Conservation (phyloP, 1,140 invertebrate genomes). For the Drosophila mojavensis region DNA sequence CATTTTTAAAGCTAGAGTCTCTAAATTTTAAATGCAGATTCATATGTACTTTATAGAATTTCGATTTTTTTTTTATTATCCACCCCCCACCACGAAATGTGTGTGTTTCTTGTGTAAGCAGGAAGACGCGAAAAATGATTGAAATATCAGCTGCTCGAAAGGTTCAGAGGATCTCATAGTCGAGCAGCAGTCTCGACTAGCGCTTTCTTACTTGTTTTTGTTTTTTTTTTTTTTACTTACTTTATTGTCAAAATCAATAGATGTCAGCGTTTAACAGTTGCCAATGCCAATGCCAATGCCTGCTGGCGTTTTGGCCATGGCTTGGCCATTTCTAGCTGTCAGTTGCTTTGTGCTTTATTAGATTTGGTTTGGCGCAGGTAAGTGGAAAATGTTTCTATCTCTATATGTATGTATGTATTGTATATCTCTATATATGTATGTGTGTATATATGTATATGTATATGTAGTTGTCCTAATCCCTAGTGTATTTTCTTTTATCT, state of each 20-base stretch:
- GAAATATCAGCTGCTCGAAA: no score
- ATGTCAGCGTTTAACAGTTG: conserved; percentile 75
- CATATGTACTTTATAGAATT: no score
- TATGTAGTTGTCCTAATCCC: conserved; percentile 6
- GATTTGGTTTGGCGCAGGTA: conserved; percentile 54
- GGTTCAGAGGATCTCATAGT: no score
- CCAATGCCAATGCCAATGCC: conserved; percentile 36
- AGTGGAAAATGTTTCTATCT: conserved; percentile 37
- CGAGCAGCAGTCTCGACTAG: no score
- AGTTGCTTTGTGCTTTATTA: conserved; percentile 51
- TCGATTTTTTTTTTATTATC: no score
- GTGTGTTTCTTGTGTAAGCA: no score
- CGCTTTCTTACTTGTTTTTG: no score
- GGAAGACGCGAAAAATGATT: no score
- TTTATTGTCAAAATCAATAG: conserved; percentile 75
- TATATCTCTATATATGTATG: not conserved
- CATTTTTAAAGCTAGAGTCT: no score
- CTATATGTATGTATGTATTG: not conserved
- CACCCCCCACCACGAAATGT: no score
- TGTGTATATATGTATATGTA: not conserved
- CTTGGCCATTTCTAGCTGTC: conserved; percentile 14
- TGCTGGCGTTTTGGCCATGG: conserved; percentile 20
- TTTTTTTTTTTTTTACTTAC: conserved; percentile 29
- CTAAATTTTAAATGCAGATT: no score
- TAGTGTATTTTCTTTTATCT: conserved; percentile 12